Evolutionary conservation across 2,113 vertebrate species (phyloP), one percentile per base, ranked within the genome.

Genomic region (Peromyscus maniculatus): DNA sequence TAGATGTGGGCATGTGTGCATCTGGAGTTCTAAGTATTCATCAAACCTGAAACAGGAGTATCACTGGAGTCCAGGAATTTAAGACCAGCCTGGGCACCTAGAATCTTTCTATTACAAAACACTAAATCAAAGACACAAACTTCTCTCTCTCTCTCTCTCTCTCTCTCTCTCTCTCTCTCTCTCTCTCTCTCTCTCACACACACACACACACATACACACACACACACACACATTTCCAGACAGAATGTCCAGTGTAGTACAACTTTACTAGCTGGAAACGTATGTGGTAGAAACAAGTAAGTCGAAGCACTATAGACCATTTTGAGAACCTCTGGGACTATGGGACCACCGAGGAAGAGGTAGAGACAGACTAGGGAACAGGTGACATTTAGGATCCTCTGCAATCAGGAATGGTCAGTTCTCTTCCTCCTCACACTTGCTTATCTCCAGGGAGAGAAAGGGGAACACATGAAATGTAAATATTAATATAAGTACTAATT

Each of bases 251-350:
- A 57, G 19, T 82, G 33, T n/a, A 82, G 31, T 9, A 82, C 79
- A 24, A 24, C 55, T 24, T 82, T n/a, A 59, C 19, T 55, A 17
- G 21, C 16, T 82, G 11, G 33, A 82, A 59, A n/a, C n/a, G 33
- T 82, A n/a, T n/a, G 79, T 66, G 49, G 57, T 46, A 77, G 49
- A 94, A 97, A 66, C 59, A 87, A 91, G 28, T 39, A 59, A 95
- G 39, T 12, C 28, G 80, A 88, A n/a, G 72, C 57, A 82, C 19
- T 91, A 46, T 46, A 86, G 66, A 66, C 57, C 52, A 67, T 28
- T 9, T 11, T n/a, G 26, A 72, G 59, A 79, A 31, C 7, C 64
- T 91, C 9, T 43, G 5, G 8, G 43, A 21, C n/a, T 46, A 31
- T 26, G 77, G 39, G 49, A 17, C 7, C 5, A 26, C 8, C 31